These are phyloP conservation scores for Ammodytes marinus DNA, from an alignment of 2,113 vertebrate genomes.

Conservation along the genomic window DNA sequence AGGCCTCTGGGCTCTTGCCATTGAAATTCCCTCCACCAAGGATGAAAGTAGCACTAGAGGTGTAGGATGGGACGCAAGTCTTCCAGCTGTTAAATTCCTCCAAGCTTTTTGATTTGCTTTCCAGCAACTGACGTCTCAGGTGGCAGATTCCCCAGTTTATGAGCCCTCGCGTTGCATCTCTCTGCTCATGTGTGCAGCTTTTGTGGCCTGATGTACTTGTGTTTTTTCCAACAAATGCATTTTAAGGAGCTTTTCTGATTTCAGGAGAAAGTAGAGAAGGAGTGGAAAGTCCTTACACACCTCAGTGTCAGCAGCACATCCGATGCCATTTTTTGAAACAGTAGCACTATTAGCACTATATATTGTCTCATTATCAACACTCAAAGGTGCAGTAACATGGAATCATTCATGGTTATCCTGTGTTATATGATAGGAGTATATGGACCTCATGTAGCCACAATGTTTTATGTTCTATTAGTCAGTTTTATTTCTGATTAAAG, in stretches of 20 bases:
- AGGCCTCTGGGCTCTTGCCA: slow-evolving; percentile 62
- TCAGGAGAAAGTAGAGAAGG: slow-evolving; percentile 28
- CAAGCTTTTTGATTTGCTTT: slow-evolving; percentile 76
- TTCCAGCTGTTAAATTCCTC: slow-evolving; percentile 78
- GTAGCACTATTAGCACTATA: slow-evolving; percentile 66
- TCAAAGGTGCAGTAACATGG: slow-evolving; percentile 65
- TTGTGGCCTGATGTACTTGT: slow-evolving; percentile 54
- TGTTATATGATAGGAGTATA: slow-evolving; percentile 70
- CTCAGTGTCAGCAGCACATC: slow-evolving; percentile 65
- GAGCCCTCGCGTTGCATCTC: slow-evolving; percentile 58
- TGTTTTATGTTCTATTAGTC: slow-evolving; percentile 69
- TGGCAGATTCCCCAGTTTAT: slow-evolving; percentile 79
- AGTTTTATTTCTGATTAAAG: slow-evolving; percentile 66
- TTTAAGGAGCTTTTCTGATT: slow-evolving; percentile 64
- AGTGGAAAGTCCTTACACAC: slow-evolving; percentile 44
- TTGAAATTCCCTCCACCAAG: slow-evolving; percentile 63
- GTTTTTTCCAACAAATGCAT: slow-evolving; percentile 55
- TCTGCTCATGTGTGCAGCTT: slow-evolving; percentile 54
- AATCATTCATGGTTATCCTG: slow-evolving; percentile 67
- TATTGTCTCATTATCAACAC: slow-evolving; percentile 73
- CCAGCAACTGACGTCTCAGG: slow-evolving; percentile 80
- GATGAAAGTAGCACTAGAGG: slow-evolving; percentile 67
- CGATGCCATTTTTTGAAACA: slow-evolving; percentile 53
- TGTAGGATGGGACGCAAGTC: slow-evolving; percentile 70
- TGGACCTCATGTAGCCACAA: slow-evolving; percentile 74